Base-by-base conservation (phyloP, 2,797 vertebrate species). In the Tenualosa thibaudeaui region DNA sequence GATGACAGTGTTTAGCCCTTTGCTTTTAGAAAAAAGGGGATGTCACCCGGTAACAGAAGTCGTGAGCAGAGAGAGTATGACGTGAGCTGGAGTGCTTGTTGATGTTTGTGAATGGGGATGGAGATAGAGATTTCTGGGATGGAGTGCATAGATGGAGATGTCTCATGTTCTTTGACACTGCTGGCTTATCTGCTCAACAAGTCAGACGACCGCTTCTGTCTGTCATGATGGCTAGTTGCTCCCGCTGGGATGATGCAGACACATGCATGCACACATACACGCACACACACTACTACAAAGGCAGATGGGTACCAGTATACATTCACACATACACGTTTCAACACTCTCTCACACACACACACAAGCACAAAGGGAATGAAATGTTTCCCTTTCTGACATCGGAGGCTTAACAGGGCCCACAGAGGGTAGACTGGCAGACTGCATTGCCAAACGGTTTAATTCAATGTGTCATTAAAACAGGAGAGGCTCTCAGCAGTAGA, bases 401-500 rank as follows among this genome's bases (percentile, higher is more conserved):
- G 19, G 68, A 40, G 40, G 40, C 26, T 78, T 78, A 43, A 22
- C 71, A 46, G 71, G 5, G 40, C 17, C 71, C 2, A 46, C 71
- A 19, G 40, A 78, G 71, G 71, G 37, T 7, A n/a, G 4, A 71
- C 7, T 51, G 26, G 9, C 71, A 17, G 37, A 22, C 5, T 3
- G 71, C 71, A 46, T 40, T 78, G 71, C 40, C 71, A 43, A 22
- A 40, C 6, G 2, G 17, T 78, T 78, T 78, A 46, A 78, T 78
- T 46, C 40, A 78, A 5, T 43, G 68, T 75, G 15, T 62, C 17
- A 26, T 81, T 86, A 81, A 62, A 84, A 19, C 51, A 31, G 50
- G n/a, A 71, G 31, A 81, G 82, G 85, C 24, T 17, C 83, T 86
- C 81, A 81, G 68, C 75, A 84, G 26, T 46, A 40, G 1, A 84